Evolutionary conservation across 2,888 invertebrate species (phyloP).

Genomic region (Acanthococcus lagerstroemiae): DNA sequence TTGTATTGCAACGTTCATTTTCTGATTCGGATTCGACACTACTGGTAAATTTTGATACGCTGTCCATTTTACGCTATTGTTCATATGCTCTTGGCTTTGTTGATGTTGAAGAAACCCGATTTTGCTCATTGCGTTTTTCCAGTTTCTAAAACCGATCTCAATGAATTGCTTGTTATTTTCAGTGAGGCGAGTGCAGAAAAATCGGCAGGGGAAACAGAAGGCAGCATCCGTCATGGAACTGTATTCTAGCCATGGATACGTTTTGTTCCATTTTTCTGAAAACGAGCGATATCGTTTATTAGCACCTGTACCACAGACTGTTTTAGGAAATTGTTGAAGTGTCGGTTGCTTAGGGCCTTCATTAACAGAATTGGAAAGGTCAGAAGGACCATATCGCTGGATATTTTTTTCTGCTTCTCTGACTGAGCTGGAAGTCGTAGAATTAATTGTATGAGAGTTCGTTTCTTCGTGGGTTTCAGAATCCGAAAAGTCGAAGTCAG

Average conservation of each 20-base stretch:
- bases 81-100: neutral
- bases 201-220: conserved; percentile 11
- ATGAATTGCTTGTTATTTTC: neutral
- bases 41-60: neutral
- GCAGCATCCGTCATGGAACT: conserved; percentile 11
- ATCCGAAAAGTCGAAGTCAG: too few species aligned
- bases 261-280: conserved; percentile 4
- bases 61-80: neutral
- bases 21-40: neutral
- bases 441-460: too few species aligned
- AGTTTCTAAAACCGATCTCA: conserved; percentile 14
- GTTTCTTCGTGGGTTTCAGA: too few species aligned
- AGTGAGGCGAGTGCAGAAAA: conserved; percentile 6
- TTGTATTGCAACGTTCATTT: neutral
- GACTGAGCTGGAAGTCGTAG: too few species aligned
- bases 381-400: conserved; percentile 15
- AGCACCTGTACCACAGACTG: conserved; percentile 1
- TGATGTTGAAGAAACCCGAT: conserved; percentile 1
- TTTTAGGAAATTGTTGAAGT: conserved; percentile 12
- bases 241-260: conserved; percentile 14
- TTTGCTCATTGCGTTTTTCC: conserved; percentile 12
- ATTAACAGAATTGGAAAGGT: conserved; percentile 6
- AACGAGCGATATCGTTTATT: neutral
- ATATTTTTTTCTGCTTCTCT: too few species aligned
- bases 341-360: conserved; percentile 13